Percentiles rank a stretch among this genome's conserved stretches.
Conservation (phyloP, 2,797 vertebrate genomes). For the Notoglanidium macrostoma region DNA sequence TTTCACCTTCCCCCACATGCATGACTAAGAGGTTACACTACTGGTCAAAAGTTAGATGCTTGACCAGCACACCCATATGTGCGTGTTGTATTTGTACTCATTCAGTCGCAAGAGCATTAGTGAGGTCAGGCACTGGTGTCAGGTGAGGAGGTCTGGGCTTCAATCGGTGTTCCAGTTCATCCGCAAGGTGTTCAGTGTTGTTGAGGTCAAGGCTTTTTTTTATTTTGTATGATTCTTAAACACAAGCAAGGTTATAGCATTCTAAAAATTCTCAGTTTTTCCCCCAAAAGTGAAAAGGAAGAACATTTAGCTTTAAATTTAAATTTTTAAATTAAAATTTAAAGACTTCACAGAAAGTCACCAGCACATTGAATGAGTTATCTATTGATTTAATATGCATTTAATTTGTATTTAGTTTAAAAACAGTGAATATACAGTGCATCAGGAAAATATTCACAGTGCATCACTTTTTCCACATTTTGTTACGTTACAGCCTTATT, state of each 20-base stretch:
- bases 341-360: not conserved
- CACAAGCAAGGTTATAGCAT: not conserved
- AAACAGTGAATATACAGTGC: not conserved
- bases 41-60: not conserved
- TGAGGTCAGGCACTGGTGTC: no score
- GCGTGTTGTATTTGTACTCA: no score
- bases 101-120: no score
- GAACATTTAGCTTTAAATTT: not conserved
- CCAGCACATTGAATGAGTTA: not conserved
- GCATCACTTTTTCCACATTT: no score
- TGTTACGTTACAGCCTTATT: no score
- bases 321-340: no score
- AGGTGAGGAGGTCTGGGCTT: no score
- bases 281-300: not conserved
- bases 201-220: not conserved
- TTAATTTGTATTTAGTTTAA: not conserved
- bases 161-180: no score
- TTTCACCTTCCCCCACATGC: not conserved
- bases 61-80: no score
- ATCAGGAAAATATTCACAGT: no score
- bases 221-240: not conserved
- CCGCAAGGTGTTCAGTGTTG: no score
- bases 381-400: not conserved
- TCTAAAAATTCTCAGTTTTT: not conserved
- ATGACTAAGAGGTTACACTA: not conserved